Evolutionary conservation across 2,888 invertebrate genomes (phyloP), one percentile per base, ranked within the genome.

Genomic region (Julus scanicus): DNA sequence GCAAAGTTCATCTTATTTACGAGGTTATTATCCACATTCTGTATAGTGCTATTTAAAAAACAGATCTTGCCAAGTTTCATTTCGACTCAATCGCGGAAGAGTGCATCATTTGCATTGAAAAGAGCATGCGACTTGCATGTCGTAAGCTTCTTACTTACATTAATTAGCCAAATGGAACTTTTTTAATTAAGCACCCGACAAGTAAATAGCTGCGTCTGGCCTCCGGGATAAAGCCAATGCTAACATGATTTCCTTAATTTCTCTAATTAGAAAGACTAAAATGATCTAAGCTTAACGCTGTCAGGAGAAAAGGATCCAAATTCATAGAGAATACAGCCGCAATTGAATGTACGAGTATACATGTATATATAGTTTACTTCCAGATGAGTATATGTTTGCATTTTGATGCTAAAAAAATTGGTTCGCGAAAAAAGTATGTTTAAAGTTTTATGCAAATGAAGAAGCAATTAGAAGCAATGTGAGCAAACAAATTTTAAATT

Each of bases 111-210:
- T 63, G 63, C 63, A 63, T 5, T n/a, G 63, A 63, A 63, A 63
- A 63, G 63, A 17, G n/a, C 63, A 17, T 5, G n/a, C 63, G n/a
- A n/a, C n/a, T 20, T 63, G 20, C 63, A 63, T 63, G 63, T 63
- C 63, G 17, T 63, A 63, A 63, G 63, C 63, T 63, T 63, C 63
- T 63, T 63, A n/a, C 63, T 63, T 63, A 15, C 63, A 63, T 63
- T 63, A 63, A 63, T 63, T 63, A 63, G 63, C 63, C 63, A 63
- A 63, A 63, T 63, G 63, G 63, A 63, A 63, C 20, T 63, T 63
- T 63, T 63, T 63, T 63, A 63, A 63, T 63, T 63, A 63, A 63
- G 63, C 63, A n/a, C n/a, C n/a, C n/a, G 3, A 63, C 63, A n/a
- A 17, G 2, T n/a, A 63, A 63, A 17, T 20, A 20, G 63, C 63